Conservation (phyloP, 2,797 vertebrate species). For the Sphaeramia orbicularis region DNA sequence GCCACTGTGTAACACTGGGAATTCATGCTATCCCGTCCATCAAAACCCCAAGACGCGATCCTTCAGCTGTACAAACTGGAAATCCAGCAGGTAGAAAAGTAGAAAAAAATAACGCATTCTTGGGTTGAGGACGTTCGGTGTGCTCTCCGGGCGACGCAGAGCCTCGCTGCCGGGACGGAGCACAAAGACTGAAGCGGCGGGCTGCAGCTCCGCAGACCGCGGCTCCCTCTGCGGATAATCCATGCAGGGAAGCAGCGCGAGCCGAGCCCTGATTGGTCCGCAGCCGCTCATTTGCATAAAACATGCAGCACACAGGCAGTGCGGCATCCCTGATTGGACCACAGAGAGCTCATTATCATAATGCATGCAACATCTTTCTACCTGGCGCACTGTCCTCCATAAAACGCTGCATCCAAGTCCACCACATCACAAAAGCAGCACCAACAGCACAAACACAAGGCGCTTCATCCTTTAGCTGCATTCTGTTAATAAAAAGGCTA, state of each 20-base stretch:
- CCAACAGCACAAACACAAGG: not conserved
- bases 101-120: conserved; percentile 71
- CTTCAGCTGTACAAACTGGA: conserved; percentile 24
- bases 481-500: not conserved
- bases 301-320: fast-evolving
- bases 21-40: conserved; percentile 86
- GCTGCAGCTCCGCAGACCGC: conserved; percentile 70
- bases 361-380: conserved; percentile 34
- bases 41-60: conserved; percentile 34
- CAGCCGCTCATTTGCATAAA: conserved; percentile 66
- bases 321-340: conserved; percentile 77
- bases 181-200: conserved; percentile 78
- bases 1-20: conserved; percentile 92
- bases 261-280: conserved; percentile 82
- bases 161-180: conserved; percentile 55
- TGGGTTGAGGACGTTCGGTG: conserved; percentile 2
- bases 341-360: conserved; percentile 27
- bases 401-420: conserved; percentile 5
- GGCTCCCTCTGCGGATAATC: conserved; percentile 68
- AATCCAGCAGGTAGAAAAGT: conserved; percentile 68
- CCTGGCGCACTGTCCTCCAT: conserved; percentile 36
- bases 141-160: conserved; percentile 41
- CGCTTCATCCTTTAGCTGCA: fast-evolving
- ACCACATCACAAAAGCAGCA: not conserved
- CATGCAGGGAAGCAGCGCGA: conserved; percentile 55